Evolutionary conservation across 2,888 invertebrate species (phyloP).

Genomic region (Agonopterix alstromeriana): DNA sequence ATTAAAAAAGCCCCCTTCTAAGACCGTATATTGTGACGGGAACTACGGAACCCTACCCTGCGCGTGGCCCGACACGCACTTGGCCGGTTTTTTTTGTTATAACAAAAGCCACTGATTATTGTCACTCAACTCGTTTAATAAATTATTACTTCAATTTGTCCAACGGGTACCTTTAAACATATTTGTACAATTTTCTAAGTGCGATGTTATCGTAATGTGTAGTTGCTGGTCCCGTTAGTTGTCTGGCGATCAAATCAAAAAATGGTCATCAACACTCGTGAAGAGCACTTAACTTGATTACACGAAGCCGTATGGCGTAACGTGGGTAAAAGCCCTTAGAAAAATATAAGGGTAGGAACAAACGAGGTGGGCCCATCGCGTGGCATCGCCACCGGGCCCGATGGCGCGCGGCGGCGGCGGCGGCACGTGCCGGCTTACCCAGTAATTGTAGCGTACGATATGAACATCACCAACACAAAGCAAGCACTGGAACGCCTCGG

Average conservation of each 20-base stretch:
- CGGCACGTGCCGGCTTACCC: conserved; percentile 38
- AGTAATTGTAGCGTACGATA: conserved; percentile 48
- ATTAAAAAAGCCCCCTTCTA: too few relatives aligned
- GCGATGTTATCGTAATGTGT: conserved; percentile 39
- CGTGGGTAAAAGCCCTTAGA: conserved; percentile 30
- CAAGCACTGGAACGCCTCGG: not conserved
- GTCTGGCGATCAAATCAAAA: conserved; percentile 50
- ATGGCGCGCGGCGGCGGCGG: conserved; percentile 7
- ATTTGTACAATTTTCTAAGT: conserved; percentile 49
- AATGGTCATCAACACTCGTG: conserved; percentile 51
- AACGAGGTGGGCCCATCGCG: conserved; percentile 32
- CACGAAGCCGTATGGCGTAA: conserved; percentile 48
- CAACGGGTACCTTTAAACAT: conserved; percentile 6
- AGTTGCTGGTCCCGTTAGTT: conserved; percentile 30
- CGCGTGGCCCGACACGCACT: too few relatives aligned
- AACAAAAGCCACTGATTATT: not conserved
- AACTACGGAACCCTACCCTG: too few relatives aligned
- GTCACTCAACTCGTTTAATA: conserved; percentile 6
- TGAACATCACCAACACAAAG: conserved; percentile 17
- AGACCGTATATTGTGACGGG: too few relatives aligned
- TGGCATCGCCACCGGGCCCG: conserved; percentile 12
- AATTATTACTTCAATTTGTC: conserved; percentile 10
- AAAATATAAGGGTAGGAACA: conserved; percentile 28
- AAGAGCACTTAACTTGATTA: conserved; percentile 77
- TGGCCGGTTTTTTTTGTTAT: too few relatives aligned